These are phyloP conservation scores for Gambusia affinis DNA, from an alignment of 2,113 vertebrate species.

Conservation along the genomic window DNA sequence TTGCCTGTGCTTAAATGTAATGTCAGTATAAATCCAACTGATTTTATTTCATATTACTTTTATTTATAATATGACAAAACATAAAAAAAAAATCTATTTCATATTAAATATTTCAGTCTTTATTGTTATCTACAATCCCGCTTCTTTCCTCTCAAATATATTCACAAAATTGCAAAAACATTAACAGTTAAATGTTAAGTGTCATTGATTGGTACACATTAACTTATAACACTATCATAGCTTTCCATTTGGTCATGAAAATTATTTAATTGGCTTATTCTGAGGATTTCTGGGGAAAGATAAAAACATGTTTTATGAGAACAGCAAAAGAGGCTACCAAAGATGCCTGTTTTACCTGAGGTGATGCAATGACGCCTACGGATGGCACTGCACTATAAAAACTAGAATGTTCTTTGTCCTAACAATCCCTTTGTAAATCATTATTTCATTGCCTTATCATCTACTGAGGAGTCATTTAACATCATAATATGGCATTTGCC, in stretches of 20 bases:
- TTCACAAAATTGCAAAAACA: no score
- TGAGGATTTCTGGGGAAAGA: not conserved
- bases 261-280: not conserved
- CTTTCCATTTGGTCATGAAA: conserved; percentile 1
- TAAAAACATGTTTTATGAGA: not conserved
- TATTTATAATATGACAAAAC: no score
- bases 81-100: no score
- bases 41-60: no score
- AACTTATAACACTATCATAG: no score
- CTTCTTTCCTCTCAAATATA: no score
- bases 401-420: conserved; percentile 37
- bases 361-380: conserved; percentile 38
- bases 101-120: no score
- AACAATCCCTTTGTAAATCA: conserved; percentile 48
- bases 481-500: conserved; percentile 62
- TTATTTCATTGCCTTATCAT: conserved; percentile 62
- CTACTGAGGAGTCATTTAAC: conserved; percentile 51
- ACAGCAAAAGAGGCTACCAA: not conserved
- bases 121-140: no score
- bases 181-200: not conserved
- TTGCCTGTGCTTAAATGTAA: no score
- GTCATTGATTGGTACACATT: not conserved
- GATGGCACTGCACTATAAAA: conserved; percentile 46
- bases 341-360: conserved; percentile 15
- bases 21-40: no score